Percentiles rank a stretch among this genome's conserved stretches.
These are phyloP conservation scores for Malthinus seriepunctatus DNA, from an alignment of 2,888 invertebrate species.

Conservation along the genomic window DNA sequence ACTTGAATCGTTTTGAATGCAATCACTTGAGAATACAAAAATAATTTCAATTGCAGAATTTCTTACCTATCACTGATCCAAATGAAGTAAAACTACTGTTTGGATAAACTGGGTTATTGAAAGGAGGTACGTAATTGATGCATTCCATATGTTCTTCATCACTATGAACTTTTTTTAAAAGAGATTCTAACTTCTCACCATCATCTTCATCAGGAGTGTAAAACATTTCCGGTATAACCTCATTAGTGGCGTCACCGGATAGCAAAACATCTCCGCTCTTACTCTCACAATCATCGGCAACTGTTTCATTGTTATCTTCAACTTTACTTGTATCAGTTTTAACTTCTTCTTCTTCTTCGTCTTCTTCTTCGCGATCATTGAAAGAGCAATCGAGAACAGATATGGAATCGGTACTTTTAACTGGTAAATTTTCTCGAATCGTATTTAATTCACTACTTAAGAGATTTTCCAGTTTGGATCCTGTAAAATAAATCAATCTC, in stretches of 20 bases:
- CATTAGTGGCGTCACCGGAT: too few relatives aligned
- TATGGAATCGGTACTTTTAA: constrained; percentile 48
- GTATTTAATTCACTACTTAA: constrained; percentile 47
- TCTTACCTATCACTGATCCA: constrained; percentile 49
- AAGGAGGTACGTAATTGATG: constrained; percentile 53
- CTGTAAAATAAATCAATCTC: too few relatives aligned
- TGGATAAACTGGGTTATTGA: constrained; percentile 55
- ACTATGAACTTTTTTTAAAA: constrained; percentile 21
- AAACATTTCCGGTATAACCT: constrained; percentile 42
- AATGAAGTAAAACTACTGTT: constrained; percentile 50
- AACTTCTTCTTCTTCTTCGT: background rate
- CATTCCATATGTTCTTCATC: constrained; percentile 32
- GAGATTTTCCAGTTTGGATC: constrained; percentile 38
- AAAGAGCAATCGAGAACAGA: constrained; percentile 28
- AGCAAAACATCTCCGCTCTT: constrained; percentile 17
- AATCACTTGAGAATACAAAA: background rate
- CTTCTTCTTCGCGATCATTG: background rate
- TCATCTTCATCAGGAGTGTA: constrained; percentile 53
- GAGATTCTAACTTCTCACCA: constrained; percentile 20
- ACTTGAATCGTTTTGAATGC: too few relatives aligned
- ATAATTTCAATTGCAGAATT: background rate
- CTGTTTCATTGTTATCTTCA: background rate
- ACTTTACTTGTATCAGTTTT: background rate
- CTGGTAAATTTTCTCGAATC: constrained; percentile 41
- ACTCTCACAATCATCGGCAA: constrained; percentile 1